Evolutionary conservation across 2,113 vertebrate species (phyloP), one percentile per base, ranked within the genome.

Genomic region (Engystomops pustulosus): DNA sequence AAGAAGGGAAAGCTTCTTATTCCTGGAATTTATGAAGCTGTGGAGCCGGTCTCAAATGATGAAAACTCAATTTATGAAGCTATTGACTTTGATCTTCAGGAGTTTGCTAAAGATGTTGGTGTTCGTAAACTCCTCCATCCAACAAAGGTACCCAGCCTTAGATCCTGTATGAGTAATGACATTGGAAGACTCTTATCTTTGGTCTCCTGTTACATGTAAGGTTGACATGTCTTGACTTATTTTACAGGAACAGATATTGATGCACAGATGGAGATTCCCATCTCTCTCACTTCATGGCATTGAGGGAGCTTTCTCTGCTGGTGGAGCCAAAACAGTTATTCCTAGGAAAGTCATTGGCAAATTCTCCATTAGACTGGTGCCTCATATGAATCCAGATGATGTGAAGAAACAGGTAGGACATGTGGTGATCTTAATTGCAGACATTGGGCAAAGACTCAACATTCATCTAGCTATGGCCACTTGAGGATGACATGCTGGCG

Each of bases 211-310:
- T n/a, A n/a, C n/a, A n/a, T n/a, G n/a, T n/a, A n/a, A n/a, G n/a
- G n/a, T n/a, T n/a, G n/a, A n/a, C 10, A 18, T 41, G 38, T 41
- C 38, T 41, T 41, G 20, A 5, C 18, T 0, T 81, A 18, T 7
- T 36, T 53, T 87, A 3, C 85, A 99, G 98, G 94, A 95, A 4
- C 60, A 95, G 36, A 91, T 99, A 86, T 92, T 99, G 62, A 99
- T 98, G 98, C 97, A 98, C 71, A 94, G 98, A 4, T 99, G 98
- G 98, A 92, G 97, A 25, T 99, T 92, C 76, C 98, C 98, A 0
- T 98, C 95, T n/a, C 94, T 99, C 8, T 99, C 98, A 20, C 94
- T 99, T 6, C 98, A 99, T 1, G 98, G 98, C n/a, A 99, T 99
- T 2, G 97, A 99, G 88, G 98, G 98, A 1, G 98, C 98, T 34